These are phyloP conservation scores for Galaxias olidus DNA, from an alignment of 2,797 vertebrate species.

Conservation along the genomic window DNA sequence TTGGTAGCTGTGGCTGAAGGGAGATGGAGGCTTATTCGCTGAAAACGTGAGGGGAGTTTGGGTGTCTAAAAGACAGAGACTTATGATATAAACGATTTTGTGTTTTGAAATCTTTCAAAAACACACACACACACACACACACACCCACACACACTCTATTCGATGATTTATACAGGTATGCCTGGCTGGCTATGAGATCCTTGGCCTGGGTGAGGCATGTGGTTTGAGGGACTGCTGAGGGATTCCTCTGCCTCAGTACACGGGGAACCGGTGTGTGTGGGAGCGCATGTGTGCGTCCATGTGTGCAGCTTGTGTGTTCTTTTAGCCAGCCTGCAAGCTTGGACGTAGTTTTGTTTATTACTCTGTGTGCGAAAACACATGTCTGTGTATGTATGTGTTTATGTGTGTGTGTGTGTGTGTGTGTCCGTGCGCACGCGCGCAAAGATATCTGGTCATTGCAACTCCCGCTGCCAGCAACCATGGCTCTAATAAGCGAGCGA, in stretches of 20 bases:
- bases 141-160: conserved; percentile 4
- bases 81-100: too few relatives aligned
- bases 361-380: too few relatives aligned
- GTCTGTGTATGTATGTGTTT: background rate
- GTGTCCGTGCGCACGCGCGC: conserved; percentile 14
- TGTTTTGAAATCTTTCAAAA: background rate
- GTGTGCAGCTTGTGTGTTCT: conserved; percentile 8
- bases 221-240: conserved; percentile 72
- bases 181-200: conserved; percentile 88
- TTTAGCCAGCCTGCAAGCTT: conserved; percentile 59
- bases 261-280: conserved; percentile 55
- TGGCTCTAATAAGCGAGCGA: too few relatives aligned
- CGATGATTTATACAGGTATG: conserved; percentile 40
- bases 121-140: conserved; percentile 5
- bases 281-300: conserved; percentile 29
- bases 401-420: conserved; percentile 2
- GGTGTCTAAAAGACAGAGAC: background rate
- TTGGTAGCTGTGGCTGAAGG: conserved; percentile 31
- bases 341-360: conserved; percentile 75
- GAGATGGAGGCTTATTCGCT: background rate
- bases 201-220: conserved; percentile 76
- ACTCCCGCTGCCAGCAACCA: conserved; percentile 68
- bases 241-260: conserved; percentile 76
- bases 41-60: background rate
- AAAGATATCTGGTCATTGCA: conserved; percentile 87